phyloP scores from a whole-genome alignment of 1,140 invertebrate species.

The Zelostemma sp. region DNA sequence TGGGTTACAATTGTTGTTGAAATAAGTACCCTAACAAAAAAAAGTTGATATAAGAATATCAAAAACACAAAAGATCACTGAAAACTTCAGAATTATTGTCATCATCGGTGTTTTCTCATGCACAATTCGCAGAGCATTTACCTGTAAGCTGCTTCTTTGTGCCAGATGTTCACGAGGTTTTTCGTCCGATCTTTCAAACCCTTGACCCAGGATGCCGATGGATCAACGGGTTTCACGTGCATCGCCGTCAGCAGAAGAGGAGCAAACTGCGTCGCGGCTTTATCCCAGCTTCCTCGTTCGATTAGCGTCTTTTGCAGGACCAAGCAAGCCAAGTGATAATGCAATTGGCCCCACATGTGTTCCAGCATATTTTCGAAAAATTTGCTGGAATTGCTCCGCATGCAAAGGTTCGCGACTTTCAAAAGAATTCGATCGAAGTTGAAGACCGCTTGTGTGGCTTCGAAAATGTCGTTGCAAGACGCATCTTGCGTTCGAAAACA shows the following conservation, averaged over 20 bases:
- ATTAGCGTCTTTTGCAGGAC: slow-evolving; percentile 77
- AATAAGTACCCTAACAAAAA: too few relatives aligned
- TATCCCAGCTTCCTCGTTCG: slow-evolving; percentile 76
- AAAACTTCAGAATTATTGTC: too few relatives aligned
- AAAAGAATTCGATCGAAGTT: slow-evolving; percentile 82
- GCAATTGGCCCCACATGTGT: slow-evolving; percentile 84
- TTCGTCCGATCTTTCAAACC: slow-evolving; percentile 71
- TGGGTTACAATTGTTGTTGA: too few relatives aligned
- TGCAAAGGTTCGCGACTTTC: slow-evolving; percentile 68
- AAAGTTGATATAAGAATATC: too few relatives aligned
- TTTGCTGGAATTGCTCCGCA: slow-evolving; percentile 64
- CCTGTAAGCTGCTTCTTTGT: slow-evolving; percentile 75
- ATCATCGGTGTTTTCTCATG: too few relatives aligned
- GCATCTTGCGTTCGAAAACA: slow-evolving; percentile 71
- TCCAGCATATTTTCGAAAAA: slow-evolving; percentile 75
- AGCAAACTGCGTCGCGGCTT: slow-evolving; percentile 71
- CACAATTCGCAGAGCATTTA: too few relatives aligned
- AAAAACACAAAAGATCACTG: too few relatives aligned
- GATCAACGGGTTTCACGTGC: slow-evolving; percentile 72
- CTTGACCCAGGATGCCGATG: slow-evolving; percentile 72
- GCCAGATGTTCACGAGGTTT: slow-evolving; percentile 73
- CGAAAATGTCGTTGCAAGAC: slow-evolving; percentile 53
- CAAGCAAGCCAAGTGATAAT: slow-evolving; percentile 79
- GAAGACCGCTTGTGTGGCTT: slow-evolving; percentile 66
- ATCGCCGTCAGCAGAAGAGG: slow-evolving; percentile 78